Evolutionary conservation across 2,113 vertebrate species (phyloP), one percentile per base, ranked within the genome.

Genomic region (Pelmatolapia mariae): DNA sequence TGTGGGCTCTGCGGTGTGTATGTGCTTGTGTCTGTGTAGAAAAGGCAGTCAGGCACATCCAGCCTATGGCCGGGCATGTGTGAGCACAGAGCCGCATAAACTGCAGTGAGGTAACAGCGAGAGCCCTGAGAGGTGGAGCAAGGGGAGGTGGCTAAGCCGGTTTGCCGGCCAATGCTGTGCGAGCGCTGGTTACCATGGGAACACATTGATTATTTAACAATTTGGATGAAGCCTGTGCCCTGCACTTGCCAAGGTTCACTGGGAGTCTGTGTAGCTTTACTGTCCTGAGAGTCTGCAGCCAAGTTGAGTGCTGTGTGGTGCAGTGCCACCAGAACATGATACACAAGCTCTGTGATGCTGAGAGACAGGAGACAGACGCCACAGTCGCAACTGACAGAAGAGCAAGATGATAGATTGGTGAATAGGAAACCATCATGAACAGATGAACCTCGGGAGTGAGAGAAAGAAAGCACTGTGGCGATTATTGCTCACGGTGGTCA

Each of bases 171-270:
- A 96, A 92, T 95, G 66, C 88, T 1, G 82, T 78, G 82, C 76
- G 12, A 86, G 93, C 81, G 68, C 84, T 43, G 45, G 95, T 97
- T 94, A 36, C 95, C 94, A 96, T 96, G 94, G 95, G 87, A 96
- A 95, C 95, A 91, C 96, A 96, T 96, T 94, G 95, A 96, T 97
- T 96, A 96, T 97, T 97, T 97, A 97, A 95, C 95, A 94, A 82
- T 94, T 95, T 94, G 94, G 93, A 95, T 84, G 84, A 85, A 91
- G 90, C 82, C 53, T 82, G 92, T 88, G 90, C 85, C 93, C 80
- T 80, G 86, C 87, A 61, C 89, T 96, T 90, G 92, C 91, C 89
- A 93, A 87, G 92, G 91, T 95, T 95, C 90, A 88, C 90, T 88
- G 90, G 92, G 92, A 95, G 89, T 91, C 94, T 95, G 89, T 94